These are phyloP conservation scores for Idaea biselata DNA, from an alignment of 2,888 invertebrate genomes.

Conservation along the genomic window DNA sequence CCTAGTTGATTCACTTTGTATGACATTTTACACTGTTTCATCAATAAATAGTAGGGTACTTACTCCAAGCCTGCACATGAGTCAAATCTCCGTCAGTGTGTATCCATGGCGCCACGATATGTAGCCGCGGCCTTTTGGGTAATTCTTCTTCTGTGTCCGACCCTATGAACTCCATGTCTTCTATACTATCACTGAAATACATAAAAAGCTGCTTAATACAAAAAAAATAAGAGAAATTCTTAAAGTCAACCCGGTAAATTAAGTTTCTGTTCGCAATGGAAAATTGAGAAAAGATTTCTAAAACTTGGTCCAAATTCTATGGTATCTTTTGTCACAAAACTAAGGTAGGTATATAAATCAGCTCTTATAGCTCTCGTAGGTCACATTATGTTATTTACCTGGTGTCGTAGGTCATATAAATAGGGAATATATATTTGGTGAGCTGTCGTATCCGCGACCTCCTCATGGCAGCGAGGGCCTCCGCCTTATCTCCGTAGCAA, in stretches of 20 bases:
- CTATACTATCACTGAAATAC: conserved; percentile 85
- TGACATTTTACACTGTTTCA: neutral
- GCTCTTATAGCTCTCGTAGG: neutral
- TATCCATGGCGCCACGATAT: conserved; percentile 89
- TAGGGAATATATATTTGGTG: conserved; percentile 71
- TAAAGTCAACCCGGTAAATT: too few relatives aligned
- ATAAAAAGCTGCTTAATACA: neutral
- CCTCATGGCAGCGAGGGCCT: conserved; percentile 56
- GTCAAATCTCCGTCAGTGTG: conserved; percentile 90
- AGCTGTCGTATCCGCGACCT: conserved; percentile 68
- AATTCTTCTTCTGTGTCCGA: conserved; percentile 83
- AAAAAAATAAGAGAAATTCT: too few relatives aligned
- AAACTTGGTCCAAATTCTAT: too few relatives aligned
- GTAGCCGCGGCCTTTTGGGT: conserved; percentile 82
- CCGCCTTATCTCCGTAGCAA: conserved; percentile 53
- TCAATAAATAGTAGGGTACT: conserved; percentile 29
- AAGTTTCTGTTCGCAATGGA: too few relatives aligned
- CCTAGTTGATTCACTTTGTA: too few relatives aligned
- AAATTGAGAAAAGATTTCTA: too few relatives aligned
- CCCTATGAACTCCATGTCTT: conserved; percentile 86
- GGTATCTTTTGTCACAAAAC: too few relatives aligned
- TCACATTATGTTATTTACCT: conserved; percentile 45
- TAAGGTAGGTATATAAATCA: neutral
- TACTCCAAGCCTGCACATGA: conserved; percentile 88
- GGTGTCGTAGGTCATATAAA: conserved; percentile 70